A percentile compares a stretch with the other conserved stretches of the same genome.
Conservation (phyloP, 2,888 invertebrate species). For the Cenopis cana region DNA sequence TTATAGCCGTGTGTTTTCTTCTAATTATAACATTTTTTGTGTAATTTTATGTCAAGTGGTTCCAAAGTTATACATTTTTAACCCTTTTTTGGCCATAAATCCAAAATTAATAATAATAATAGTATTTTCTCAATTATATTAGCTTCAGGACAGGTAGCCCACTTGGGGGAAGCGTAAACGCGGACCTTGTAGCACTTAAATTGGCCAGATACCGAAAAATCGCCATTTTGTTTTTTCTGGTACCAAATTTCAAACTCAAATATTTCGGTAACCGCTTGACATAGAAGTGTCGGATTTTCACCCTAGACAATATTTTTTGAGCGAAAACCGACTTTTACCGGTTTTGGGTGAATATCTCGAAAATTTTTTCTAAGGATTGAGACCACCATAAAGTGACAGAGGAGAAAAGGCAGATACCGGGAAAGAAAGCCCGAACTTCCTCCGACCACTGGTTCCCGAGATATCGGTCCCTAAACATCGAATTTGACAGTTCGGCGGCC, state of each 20-base stretch:
- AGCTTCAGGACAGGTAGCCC: neutral
- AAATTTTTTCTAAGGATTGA: neutral
- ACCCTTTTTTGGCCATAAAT: neutral
- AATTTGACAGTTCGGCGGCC: constrained; percentile 22
- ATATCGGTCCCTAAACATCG: neutral
- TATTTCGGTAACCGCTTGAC: neutral
- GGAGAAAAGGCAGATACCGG: neutral
- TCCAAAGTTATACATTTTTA: constrained; percentile 8
- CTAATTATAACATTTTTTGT: neutral
- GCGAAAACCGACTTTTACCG: neutral
- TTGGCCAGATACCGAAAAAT: neutral
- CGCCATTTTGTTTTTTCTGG: constrained; percentile 7
- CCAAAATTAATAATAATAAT: neutral
- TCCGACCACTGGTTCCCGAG: constrained; percentile 3
- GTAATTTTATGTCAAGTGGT: neutral
- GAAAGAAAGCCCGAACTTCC: neutral
- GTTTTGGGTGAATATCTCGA: neutral
- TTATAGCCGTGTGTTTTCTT: neutral
- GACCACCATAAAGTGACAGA: neutral
- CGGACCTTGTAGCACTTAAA: neutral
- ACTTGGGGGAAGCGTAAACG: neutral
- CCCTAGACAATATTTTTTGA: neutral
- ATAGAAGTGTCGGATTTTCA: neutral
- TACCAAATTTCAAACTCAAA: neutral
- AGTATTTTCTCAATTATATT: neutral